Evolutionary conservation across 2,113 vertebrate genomes (phyloP), one percentile per base, ranked within the genome.

Genomic region (Callopanchax toddi): DNA sequence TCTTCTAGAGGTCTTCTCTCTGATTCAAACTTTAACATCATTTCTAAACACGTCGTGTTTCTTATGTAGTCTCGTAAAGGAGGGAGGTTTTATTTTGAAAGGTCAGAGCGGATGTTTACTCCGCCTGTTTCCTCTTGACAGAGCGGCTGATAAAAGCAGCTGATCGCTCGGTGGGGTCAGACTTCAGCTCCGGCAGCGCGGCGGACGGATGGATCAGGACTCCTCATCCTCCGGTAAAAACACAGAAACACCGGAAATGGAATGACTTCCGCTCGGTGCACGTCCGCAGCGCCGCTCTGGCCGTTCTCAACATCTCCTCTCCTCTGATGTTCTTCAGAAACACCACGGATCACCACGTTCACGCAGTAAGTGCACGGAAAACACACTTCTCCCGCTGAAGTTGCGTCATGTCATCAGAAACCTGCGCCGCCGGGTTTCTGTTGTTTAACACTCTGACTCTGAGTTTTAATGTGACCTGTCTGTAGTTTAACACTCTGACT

Each of bases 291-390:
- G 46, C 59, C 6, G 63, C 22, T 23, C 3, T 66, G 10, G 40
- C 55, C 60, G 15, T 10, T 48, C 22, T 23, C 10, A 16, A 22
- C 59, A 1, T 58, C 65, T 36, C 1, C 17, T 1, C 32, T 15
- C 37, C 5, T 67, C 85, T 79, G 71, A 88, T 88, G 89, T 79
- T 46, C 36, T 46, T 26, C 34, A 42, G 32, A 79, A 36, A 71
- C 76, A 79, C 18, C 68, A 79, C 87, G 82, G 83, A 88, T 57
- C 82, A 63, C 18, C 56, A 44, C 67, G 86, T 32, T 32, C 29
- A 32, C 3, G 1, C 1, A 7, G 29, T 32, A 32, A 32, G 29
- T 32, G 29, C 29, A 9, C 29, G 1, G 10, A 32, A 32, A 6
- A 6, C 29, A 32, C 6, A 4, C 29, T 32, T 32, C 5, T 32